A percentile compares a stretch with the other conserved stretches of the same genome.
Conservation (phyloP, 2,113 vertebrate genomes). For the Cephalopholis sonnerati region DNA sequence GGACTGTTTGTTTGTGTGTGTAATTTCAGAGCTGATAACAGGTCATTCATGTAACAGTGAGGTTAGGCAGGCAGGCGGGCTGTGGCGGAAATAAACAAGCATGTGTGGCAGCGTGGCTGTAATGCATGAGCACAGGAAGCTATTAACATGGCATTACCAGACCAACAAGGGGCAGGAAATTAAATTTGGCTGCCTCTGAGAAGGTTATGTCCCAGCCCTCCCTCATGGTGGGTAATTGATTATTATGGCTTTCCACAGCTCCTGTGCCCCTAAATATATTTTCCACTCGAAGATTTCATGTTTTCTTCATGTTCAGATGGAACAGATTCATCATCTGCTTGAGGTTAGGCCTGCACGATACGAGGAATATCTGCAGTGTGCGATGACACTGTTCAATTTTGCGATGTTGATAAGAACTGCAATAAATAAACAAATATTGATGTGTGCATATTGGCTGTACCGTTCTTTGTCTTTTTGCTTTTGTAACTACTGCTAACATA, state of each 20-base stretch:
- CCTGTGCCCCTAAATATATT: constrained; percentile 2
- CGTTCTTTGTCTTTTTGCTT: too few relatives aligned
- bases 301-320: neutral
- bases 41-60: constrained; percentile 42
- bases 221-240: constrained; percentile 73
- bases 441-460: too few relatives aligned
- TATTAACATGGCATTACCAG: constrained; percentile 86
- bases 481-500: too few relatives aligned
- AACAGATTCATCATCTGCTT: neutral
- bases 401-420: too few relatives aligned
- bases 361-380: too few relatives aligned
- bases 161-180: constrained; percentile 85
- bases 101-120: constrained; percentile 56
- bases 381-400: too few relatives aligned
- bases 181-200: constrained; percentile 80
- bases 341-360: too few relatives aligned
- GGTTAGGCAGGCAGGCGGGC: constrained; percentile 27
- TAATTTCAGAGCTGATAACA: neutral
- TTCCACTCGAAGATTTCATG: neutral
- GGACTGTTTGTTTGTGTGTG: neutral
- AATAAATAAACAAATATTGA: too few relatives aligned
- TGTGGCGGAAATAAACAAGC: constrained; percentile 74
- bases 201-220: constrained; percentile 80
- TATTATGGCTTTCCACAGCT: constrained; percentile 75
- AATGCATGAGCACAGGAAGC: constrained; percentile 84